These are phyloP conservation scores for Pharmacophagus antenor DNA, from an alignment of 2,888 invertebrate genomes.

Conservation along the genomic window DNA sequence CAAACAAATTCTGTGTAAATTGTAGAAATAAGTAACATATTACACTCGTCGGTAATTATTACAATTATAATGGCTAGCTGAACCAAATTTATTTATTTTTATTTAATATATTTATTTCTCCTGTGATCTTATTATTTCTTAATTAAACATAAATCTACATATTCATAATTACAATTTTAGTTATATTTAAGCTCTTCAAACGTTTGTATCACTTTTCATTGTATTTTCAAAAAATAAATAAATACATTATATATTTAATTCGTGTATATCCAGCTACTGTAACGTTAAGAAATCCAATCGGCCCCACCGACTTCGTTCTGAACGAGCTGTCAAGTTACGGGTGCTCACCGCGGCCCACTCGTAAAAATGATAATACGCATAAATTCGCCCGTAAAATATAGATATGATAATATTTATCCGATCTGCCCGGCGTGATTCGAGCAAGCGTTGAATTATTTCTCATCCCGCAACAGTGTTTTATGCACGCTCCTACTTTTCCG, in stretches of 20 bases:
- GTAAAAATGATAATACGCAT: constrained; percentile 56
- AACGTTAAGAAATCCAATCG: constrained; percentile 41
- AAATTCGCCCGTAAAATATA: constrained; percentile 49
- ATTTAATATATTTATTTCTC: too few species aligned
- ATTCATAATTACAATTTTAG: not conserved
- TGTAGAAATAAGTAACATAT: too few species aligned
- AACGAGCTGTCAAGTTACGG: constrained; percentile 43
- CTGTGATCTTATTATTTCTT: too few species aligned
- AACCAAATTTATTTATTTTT: too few species aligned
- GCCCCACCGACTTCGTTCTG: constrained; percentile 31
- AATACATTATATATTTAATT: not conserved
- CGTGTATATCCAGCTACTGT: not conserved
- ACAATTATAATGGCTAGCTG: too few species aligned
- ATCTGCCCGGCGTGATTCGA: constrained; percentile 43
- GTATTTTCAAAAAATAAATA: not conserved
- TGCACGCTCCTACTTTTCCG: constrained; percentile 15
- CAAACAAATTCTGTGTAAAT: too few species aligned
- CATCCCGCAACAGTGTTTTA: constrained; percentile 30
- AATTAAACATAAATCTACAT: too few species aligned
- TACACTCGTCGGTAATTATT: too few species aligned
- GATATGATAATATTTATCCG: constrained; percentile 47
- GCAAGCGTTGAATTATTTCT: constrained; percentile 38
- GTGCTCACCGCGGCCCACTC: constrained; percentile 41
- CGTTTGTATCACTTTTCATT: not conserved
- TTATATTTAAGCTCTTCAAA: not conserved